Evolutionary conservation across 2,888 invertebrate species (phyloP), one percentile per base, ranked within the genome.

Genomic region (Orthosia cruda): DNA sequence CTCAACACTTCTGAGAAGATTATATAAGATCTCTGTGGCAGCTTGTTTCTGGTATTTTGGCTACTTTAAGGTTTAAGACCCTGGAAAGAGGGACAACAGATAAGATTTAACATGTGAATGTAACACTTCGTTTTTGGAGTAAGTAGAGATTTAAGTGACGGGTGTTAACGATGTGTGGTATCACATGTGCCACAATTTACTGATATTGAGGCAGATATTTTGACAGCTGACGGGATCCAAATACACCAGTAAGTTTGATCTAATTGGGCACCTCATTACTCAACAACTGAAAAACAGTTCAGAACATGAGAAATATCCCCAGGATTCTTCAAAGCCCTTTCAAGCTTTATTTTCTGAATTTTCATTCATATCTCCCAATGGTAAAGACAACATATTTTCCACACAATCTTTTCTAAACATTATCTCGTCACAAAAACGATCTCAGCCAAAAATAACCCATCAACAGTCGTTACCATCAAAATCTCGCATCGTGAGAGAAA

Each of bases 1-100:
- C 91, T 94, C 92, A 89, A 92, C 93, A 92, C 93, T 92, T 93
- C 91, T 91, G 66, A 90, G 90, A 92, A 92, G 91, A 90, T 92
- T 89, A 88, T 68, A 71, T 69, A 49, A 77, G 80, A 77, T 87
- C 83, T 87, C 80, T 86, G 82, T 87, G 86, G 55, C 77, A 77
- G 78, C 73, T 78, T 84, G 80, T 74, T 64, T 40, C 40, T 73
- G 75, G 79, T 84, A 64, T 84, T 82, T 78, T 85, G 78, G 79
- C 79, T 86, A 87, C 87, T 87, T 87, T 86, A 67, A 71, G 74
- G 80, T 70, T 83, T 87, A 86, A 87, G 78, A 75, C 71, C 59
- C 69, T 78, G 84, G 75, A 87, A 87, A 84, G 86, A 81, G 71
- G 70, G 81, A 77, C 81, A 67, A 65, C 52, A 59, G 74, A 83